A percentile compares a stretch with the other conserved stretches of the same genome.
These are phyloP conservation scores for Zingel zingel DNA, from an alignment of 2,113 vertebrate species.

Conservation along the genomic window DNA sequence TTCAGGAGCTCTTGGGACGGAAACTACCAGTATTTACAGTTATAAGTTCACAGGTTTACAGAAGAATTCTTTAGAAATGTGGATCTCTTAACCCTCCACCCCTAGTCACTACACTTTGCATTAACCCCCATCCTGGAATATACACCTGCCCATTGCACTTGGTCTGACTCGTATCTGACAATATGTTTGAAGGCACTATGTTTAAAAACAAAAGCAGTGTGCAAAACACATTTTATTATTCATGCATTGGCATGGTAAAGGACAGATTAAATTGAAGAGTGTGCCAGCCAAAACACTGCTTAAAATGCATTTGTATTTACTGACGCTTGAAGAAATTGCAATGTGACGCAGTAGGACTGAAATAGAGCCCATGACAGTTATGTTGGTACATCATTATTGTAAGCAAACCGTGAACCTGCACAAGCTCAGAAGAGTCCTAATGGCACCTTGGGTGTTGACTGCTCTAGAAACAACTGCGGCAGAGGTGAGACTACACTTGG, in stretches of 20 bases:
- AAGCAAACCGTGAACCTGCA: background rate
- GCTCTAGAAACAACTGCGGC: constrained; percentile 4
- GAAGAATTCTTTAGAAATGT: no score
- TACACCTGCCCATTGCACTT: no score
- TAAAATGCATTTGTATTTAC: background rate
- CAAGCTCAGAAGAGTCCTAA: background rate
- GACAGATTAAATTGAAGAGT: background rate
- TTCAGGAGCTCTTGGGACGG: background rate
- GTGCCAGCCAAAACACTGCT: background rate
- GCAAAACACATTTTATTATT: background rate
- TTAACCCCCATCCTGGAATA: no score
- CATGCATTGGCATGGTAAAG: background rate
- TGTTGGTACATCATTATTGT: background rate
- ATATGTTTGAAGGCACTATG: no score
- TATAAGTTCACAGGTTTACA: no score
- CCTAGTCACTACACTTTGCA: no score
- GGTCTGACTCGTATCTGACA: no score
- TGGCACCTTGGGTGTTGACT: background rate
- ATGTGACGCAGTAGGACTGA: background rate
- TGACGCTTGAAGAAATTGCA: background rate
- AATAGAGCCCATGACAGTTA: background rate
- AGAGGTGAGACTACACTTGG: background rate
- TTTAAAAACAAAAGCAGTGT: no score
- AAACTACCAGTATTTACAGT: background rate
- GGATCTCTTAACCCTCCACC: no score